These are phyloP conservation scores for Limenitis camilla DNA, from an alignment of 2,888 invertebrate species.

Conservation along the genomic window DNA sequence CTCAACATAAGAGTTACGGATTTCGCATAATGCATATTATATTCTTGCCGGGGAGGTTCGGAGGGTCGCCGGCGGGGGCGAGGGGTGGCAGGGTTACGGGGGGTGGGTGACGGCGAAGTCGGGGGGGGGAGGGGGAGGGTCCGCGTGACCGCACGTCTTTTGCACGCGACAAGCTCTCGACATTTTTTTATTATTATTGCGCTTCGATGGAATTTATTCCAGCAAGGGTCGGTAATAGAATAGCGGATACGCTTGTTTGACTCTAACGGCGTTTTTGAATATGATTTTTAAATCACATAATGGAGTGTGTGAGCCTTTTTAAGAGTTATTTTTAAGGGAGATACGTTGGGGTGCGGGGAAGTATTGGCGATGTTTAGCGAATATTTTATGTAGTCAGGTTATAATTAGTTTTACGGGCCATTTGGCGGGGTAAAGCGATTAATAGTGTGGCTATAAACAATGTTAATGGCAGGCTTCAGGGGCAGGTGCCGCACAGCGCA, in stretches of 20 bases:
- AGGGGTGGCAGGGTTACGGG: constrained; percentile 29
- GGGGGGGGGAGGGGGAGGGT: constrained; percentile 29
- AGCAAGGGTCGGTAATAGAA: constrained; percentile 60
- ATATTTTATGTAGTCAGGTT: constrained; percentile 21
- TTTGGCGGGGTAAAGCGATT: constrained; percentile 54
- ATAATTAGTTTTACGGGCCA: constrained; percentile 55
- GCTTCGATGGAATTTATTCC: constrained; percentile 70
- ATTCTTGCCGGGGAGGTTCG: constrained; percentile 42
- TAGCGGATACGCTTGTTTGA: constrained; percentile 59
- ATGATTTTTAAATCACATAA: constrained; percentile 72
- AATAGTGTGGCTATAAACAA: constrained; percentile 54
- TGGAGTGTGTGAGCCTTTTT: constrained; percentile 61
- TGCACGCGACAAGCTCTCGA: constrained; percentile 73
- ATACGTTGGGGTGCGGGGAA: constrained; percentile 36
- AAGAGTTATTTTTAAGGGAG: constrained; percentile 58
- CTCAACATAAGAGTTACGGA: constrained; percentile 70
- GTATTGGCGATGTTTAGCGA: constrained; percentile 29
- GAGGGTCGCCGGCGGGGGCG: constrained; percentile 32
- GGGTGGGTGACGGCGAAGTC: constrained; percentile 27
- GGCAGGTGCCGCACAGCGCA: constrained; percentile 48
- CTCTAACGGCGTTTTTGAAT: constrained; percentile 63
- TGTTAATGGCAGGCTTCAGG: constrained; percentile 63
- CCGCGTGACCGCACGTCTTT: constrained; percentile 71
- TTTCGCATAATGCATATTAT: constrained; percentile 75
- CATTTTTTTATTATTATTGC: constrained; percentile 75